Evolutionary conservation across 1,140 invertebrate genomes (phyloP), one percentile per base, ranked within the genome.

Genomic region (Acromyrmex charruanus): DNA sequence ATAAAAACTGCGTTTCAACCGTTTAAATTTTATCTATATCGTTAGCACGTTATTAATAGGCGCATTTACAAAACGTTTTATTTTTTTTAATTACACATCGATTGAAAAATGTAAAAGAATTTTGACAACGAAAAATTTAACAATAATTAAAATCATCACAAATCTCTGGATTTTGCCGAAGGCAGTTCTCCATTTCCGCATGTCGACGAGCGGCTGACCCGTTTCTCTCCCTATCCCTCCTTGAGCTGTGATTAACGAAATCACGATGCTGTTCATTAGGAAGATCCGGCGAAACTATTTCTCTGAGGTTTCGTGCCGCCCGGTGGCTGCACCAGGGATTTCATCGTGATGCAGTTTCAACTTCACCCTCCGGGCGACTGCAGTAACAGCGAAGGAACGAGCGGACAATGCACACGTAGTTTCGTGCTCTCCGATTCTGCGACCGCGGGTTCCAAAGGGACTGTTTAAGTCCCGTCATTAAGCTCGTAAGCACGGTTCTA

Each of bases 381-480:
- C 51, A 58, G 35, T 10, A 58, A 31, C 21, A 31, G 59, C 14
- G 80, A 49, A 55, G 31, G 55, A 68, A 68, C 87, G 31, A 49
- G 18, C 28, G 66, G 74, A 89, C 88, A 89, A 88, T 85, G 71
- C 28, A 74, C 58, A 61, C 39, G 49, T 71, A 88, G 71, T 88
- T 89, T 59, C 28, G 58, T 72, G 77, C 85, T 84, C 85, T 71
- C 55, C 66, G 77, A 82, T 82, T 72, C 61, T 61, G 59, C 44
- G 75, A 55, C 71, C 66, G 58, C 65, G 74, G 81, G 77, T 81
- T 81, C 82, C 88, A 89, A 90, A 90, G 86, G 77, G 89, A 88
- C 88, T 89, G 88, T 84, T 89, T 81, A 86, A 90, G 88, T 88
- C 85, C 77, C 88, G 86, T 90, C 89, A 77, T 89, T 90, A 91